A percentile compares a stretch with the other conserved stretches of the same genome.
Evolutionary conservation across 2,888 invertebrate species (phyloP).

Genomic region (Andrena bucephala): DNA sequence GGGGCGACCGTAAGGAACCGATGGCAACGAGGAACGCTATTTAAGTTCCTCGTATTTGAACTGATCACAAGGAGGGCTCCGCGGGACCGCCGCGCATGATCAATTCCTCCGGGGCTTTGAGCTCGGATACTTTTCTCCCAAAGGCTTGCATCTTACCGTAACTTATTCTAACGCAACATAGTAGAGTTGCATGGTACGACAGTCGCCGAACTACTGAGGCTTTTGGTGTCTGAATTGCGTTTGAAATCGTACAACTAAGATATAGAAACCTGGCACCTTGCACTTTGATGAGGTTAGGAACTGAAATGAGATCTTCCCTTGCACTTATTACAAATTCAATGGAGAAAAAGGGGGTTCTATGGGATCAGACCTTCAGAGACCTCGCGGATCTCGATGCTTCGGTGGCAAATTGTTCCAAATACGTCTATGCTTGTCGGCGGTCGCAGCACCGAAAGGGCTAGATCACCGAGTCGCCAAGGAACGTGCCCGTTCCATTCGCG

Average conservation of each 20-base stretch:
- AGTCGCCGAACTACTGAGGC: not conserved
- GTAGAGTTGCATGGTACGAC: not conserved
- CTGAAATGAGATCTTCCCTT: slow-evolving; percentile 8
- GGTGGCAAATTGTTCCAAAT: not conserved
- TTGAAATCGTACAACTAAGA: slow-evolving; percentile 6
- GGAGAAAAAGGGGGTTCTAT: not conserved
- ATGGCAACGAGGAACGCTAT: too few relatives aligned
- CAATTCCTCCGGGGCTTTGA: slow-evolving; percentile 1
- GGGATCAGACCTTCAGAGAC: not conserved
- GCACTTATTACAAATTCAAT: not conserved
- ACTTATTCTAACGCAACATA: not conserved
- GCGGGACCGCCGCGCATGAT: not conserved
- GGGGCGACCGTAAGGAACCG: too few relatives aligned
- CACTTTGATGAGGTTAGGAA: slow-evolving; percentile 14
- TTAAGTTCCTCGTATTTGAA: too few relatives aligned
- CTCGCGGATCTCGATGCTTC: not conserved
- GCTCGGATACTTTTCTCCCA: not conserved
- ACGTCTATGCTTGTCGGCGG: not conserved
- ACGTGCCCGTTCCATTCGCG: not conserved
- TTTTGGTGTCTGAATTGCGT: not conserved
- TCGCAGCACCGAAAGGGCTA: slow-evolving; percentile 41
- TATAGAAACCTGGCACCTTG: slow-evolving; percentile 4
- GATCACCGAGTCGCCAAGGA: not conserved
- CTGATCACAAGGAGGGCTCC: too few relatives aligned
- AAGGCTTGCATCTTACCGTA: not conserved